Conservation (phyloP, 1,140 invertebrate genomes). For the Tribolium madens region DNA sequence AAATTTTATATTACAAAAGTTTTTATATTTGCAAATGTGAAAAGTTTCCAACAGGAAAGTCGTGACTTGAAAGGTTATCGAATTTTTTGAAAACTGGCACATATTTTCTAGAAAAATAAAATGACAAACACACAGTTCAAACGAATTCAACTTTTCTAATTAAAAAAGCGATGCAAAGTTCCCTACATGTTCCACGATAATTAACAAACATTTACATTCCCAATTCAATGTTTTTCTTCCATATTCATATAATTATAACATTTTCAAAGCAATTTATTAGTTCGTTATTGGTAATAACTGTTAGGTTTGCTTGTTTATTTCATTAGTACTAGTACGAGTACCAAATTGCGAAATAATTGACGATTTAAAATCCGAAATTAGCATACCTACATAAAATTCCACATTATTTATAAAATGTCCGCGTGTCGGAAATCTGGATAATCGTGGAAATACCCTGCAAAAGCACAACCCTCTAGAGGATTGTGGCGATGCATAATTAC, state of each 20-base stretch:
- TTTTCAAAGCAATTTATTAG: neutral
- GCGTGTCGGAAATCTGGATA: slow-evolving; percentile 7
- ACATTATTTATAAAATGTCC: slow-evolving; percentile 35
- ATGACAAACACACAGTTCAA: slow-evolving; percentile 1
- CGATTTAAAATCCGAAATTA: slow-evolving; percentile 10
- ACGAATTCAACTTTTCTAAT: slow-evolving; percentile 14
- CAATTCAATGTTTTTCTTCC: neutral
- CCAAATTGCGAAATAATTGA: neutral
- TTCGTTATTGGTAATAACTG: neutral
- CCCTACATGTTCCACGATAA: neutral
- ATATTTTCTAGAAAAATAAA: slow-evolving; percentile 20
- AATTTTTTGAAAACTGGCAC: slow-evolving; percentile 29
- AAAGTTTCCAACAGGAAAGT: slow-evolving; percentile 47
- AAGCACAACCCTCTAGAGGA: slow-evolving; percentile 17
- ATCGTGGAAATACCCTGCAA: slow-evolving; percentile 4
- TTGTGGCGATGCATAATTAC: slow-evolving; percentile 28
- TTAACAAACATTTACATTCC: neutral
- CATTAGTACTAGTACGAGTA: neutral
- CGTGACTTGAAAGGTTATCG: slow-evolving; percentile 52
- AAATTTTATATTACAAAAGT: slow-evolving; percentile 50
- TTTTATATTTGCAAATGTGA: slow-evolving; percentile 54
- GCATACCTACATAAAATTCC: slow-evolving; percentile 11
- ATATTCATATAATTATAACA: neutral
- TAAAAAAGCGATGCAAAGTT: neutral
- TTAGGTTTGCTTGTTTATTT: neutral